Percentiles rank a stretch among this genome's conserved stretches.
phyloP scores from a whole-genome alignment of 2,888 invertebrate species.

The Luperina testacea region DNA sequence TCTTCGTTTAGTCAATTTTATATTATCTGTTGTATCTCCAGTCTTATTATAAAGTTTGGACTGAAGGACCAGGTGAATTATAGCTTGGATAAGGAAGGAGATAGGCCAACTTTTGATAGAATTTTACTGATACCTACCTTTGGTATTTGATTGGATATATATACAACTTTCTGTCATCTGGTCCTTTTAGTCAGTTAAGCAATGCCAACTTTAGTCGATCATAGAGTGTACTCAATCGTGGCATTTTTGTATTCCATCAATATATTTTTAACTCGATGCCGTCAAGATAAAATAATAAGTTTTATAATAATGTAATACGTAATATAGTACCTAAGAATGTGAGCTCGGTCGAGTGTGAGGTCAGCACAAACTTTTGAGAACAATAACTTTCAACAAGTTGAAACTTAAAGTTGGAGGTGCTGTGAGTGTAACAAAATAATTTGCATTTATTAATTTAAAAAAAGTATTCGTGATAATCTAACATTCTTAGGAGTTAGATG shows the following conservation, averaged over 20 bases:
- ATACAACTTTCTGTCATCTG: slow-evolving; percentile 9
- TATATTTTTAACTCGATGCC: slow-evolving; percentile 48
- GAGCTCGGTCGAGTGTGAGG: slow-evolving; percentile 68
- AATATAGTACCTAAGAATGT: slow-evolving; percentile 64
- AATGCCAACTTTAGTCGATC: slow-evolving; percentile 34
- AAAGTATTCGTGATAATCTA: slow-evolving; percentile 79
- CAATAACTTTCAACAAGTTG: slow-evolving; percentile 66
- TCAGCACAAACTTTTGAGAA: slow-evolving; percentile 80
- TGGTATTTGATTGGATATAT: slow-evolving; percentile 5
- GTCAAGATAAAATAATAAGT: slow-evolving; percentile 65
- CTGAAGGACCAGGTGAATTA: slow-evolving; percentile 11
- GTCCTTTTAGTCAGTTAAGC: slow-evolving; percentile 29
- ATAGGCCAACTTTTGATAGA: slow-evolving; percentile 25
- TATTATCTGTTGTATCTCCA: slow-evolving; percentile 13
- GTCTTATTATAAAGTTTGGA: slow-evolving; percentile 15
- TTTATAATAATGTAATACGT: slow-evolving; percentile 62
- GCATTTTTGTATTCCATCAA: slow-evolving; percentile 47
- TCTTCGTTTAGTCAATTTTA: slow-evolving; percentile 35
- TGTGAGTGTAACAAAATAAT: slow-evolving; percentile 67
- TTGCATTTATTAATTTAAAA: slow-evolving; percentile 83
- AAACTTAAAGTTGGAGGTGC: slow-evolving; percentile 75
- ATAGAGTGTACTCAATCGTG: slow-evolving; percentile 29
- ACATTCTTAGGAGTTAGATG: slow-evolving; percentile 61
- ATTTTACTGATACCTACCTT: slow-evolving; percentile 28
- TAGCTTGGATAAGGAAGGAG: background rate